Conservation (phyloP, 2,797 vertebrate genomes). For the Cichlasoma orientale region DNA sequence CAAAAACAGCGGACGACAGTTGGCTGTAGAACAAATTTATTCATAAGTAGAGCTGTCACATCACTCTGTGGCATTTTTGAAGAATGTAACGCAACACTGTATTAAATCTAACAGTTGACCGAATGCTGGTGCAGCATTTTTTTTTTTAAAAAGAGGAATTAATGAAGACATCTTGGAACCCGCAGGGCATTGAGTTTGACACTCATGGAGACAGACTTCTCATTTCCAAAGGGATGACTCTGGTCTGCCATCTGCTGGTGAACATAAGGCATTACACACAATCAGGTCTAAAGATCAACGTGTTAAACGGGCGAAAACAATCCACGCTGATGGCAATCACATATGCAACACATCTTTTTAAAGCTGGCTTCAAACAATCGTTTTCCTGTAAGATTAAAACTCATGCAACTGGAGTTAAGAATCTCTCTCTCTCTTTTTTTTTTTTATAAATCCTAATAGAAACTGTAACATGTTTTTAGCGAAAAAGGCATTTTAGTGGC, state of each 20-base stretch:
- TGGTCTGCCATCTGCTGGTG: slow-evolving; percentile 50
- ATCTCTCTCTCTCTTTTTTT: background rate
- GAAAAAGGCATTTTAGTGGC: slow-evolving; percentile 14
- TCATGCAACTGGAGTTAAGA: slow-evolving; percentile 7
- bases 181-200: background rate
- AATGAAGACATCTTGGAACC: background rate
- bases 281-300: fast-evolving
- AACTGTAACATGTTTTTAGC: slow-evolving; percentile 15
- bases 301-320: background rate
- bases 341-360: background rate
- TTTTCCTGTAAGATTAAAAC: slow-evolving; percentile 56
- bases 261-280: background rate
- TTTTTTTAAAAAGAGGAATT: background rate
- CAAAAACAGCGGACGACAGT: background rate
- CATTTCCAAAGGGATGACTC: slow-evolving; percentile 6
- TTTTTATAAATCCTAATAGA: background rate
- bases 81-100: background rate
- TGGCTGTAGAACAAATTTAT: background rate
- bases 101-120: background rate
- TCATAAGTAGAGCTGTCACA: slow-evolving; percentile 7
- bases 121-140: background rate
- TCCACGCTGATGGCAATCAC: background rate
- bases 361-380: slow-evolving; percentile 30
- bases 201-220: background rate
- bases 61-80: background rate